phyloP scores from a whole-genome alignment of 2,113 vertebrate genomes.

The Mohoua ochrocephala region DNA sequence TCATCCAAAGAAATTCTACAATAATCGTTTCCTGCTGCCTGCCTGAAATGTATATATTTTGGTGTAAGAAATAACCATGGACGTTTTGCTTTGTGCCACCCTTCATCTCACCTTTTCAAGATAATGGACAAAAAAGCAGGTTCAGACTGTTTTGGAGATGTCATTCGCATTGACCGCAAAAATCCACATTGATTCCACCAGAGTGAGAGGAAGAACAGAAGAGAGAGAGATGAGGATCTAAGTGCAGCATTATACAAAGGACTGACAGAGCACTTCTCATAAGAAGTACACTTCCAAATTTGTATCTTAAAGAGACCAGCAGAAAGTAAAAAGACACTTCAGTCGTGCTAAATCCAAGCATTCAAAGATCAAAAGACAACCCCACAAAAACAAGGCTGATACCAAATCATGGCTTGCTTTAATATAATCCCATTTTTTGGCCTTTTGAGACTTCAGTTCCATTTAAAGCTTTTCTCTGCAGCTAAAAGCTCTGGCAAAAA shows the following conservation, averaged over 20 bases:
- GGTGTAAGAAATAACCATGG: neutral
- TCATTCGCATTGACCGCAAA: neutral
- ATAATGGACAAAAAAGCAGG: neutral
- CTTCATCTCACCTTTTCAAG: neutral
- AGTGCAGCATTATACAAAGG: neutral
- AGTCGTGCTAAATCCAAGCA: neutral
- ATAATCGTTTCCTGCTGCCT: neutral
- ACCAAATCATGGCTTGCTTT: neutral
- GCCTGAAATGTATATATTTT: neutral
- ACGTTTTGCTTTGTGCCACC: neutral
- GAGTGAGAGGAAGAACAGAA: neutral
- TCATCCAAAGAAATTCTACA: neutral
- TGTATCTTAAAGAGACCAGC: neutral
- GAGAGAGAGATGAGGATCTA: neutral
- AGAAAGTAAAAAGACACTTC: neutral
- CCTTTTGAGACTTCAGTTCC: neutral
- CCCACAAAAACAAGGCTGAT: neutral
- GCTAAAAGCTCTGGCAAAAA: neutral
- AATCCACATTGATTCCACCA: neutral
- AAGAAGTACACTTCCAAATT: neutral
- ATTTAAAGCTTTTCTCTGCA: neutral
- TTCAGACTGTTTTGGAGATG: neutral
- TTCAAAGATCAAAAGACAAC: neutral
- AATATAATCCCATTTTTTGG: neutral
- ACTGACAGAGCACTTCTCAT: neutral